Evolutionary conservation across 2,113 vertebrate genomes (phyloP), one percentile per base, ranked within the genome.

Genomic region (Muscicapa adusta): DNA sequence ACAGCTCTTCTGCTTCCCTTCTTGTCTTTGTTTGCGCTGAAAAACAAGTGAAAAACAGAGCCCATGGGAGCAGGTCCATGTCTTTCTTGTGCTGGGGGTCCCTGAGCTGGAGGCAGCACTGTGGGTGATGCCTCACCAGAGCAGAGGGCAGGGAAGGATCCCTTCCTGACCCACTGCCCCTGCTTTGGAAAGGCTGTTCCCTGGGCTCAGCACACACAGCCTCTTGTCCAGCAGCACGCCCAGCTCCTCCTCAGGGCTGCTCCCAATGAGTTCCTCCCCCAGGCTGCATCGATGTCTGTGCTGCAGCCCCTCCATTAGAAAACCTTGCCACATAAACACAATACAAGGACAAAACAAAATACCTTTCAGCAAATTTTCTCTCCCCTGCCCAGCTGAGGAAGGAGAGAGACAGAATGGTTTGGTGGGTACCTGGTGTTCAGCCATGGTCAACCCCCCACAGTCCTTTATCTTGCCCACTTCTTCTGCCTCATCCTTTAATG

Each of bases 211-310:
- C 38, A 25, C 33, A 11, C 47, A 4, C 4, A 4, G 36, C 25
- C 31, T 71, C 12, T 0, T 29, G 15, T 31, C 31, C 66, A 71
- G 65, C 36, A 56, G 40, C 50, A 65, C 47, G 3, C 12, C 29
- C 15, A 8, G 34, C 1, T 23, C 40, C n/a, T 47, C 57, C 36
- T 31, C 57, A 38, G 7, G 33, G n/a, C 50, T 73, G 29, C 29
- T 28, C 40, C 22, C 81, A 6, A 0, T 2, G 15, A 12, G 14
- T 18, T 36, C 17, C 38, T 36, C 1, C 20, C 26, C 13, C 31
- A 31, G 20, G 12, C 53, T 18, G 8, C 20, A 6, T 2, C 34
- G 20, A 0, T 5, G 6, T 20, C 51, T 24, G 1, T 48, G 48
- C 25, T 48, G 18, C 4, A 70, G 29, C 34, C 42, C 10, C 13